phyloP scores from a whole-genome alignment of 1,140 invertebrate genomes.

The Bombus sylvicola region DNA sequence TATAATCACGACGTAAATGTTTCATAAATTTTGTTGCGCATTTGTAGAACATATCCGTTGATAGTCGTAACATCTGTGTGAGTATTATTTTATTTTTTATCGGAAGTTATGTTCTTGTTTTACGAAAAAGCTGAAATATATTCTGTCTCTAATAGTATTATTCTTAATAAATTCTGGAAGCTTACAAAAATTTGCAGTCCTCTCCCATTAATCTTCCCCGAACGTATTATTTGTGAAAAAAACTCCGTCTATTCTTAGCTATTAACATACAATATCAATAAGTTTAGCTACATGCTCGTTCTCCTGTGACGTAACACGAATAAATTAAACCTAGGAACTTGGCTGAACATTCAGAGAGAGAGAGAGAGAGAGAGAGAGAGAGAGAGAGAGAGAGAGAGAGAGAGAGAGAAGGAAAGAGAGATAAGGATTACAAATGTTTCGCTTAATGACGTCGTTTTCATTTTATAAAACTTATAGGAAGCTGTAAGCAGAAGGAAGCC shows the following conservation, averaged over 20 bases:
- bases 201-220: neutral
- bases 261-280: neutral
- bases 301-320: neutral
- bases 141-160: neutral
- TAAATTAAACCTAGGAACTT: neutral
- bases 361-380: too few relatives aligned
- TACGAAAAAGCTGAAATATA: neutral
- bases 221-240: neutral
- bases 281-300: neutral
- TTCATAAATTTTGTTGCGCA: too few relatives aligned
- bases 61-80: too few relatives aligned
- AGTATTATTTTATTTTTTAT: neutral
- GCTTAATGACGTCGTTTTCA: neutral
- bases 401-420: too few relatives aligned
- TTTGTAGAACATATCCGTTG: too few relatives aligned
- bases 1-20: too few relatives aligned
- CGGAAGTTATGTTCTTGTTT: neutral
- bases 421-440: too few relatives aligned
- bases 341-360: too few relatives aligned
- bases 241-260: neutral
- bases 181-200: neutral
- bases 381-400: too few relatives aligned
- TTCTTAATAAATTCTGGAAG: neutral
- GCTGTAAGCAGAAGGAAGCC: too few relatives aligned
- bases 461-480: constrained; percentile 1